Percentiles rank a stretch among this genome's conserved stretches.
Evolutionary conservation across 1,140 invertebrate genomes (phyloP).

Genomic region (Diplogasteroides magnus): DNA sequence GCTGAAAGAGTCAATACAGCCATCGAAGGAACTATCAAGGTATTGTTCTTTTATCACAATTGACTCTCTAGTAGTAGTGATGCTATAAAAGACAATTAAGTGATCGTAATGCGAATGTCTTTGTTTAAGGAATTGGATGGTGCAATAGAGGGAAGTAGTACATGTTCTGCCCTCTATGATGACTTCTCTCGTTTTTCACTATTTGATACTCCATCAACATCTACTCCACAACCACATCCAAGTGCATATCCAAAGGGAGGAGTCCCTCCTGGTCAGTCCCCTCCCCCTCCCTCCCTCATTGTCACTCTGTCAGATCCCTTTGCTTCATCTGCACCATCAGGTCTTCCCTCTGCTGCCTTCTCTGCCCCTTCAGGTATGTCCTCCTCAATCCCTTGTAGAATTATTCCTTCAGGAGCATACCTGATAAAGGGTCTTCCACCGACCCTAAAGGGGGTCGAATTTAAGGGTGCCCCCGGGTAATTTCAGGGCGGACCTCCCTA

Average conservation of each 20-base stretch:
- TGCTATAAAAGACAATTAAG: background rate
- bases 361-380: too few species aligned
- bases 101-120: conserved; percentile 5
- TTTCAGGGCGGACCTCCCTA: too few species aligned
- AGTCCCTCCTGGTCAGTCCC: background rate
- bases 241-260: background rate
- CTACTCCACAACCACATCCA: background rate
- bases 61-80: background rate
- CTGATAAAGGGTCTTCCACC: too few species aligned
- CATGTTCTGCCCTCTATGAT: background rate
- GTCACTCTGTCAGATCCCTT: too few species aligned
- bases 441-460: too few species aligned
- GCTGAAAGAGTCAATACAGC: background rate
- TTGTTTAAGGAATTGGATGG: background rate
- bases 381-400: too few species aligned
- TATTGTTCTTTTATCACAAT: background rate
- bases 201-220: background rate
- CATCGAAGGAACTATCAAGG: conserved; percentile 12
- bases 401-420: too few species aligned
- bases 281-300: too few species aligned
- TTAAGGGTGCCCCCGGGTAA: too few species aligned
- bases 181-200: conserved; percentile 8
- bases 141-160: conserved; percentile 5
- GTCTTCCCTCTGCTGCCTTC: too few species aligned
- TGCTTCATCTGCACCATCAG: too few species aligned